Evolutionary conservation across 2,888 invertebrate genomes (phyloP), one percentile per base, ranked within the genome.

Genomic region (Azorinus chamasolen): DNA sequence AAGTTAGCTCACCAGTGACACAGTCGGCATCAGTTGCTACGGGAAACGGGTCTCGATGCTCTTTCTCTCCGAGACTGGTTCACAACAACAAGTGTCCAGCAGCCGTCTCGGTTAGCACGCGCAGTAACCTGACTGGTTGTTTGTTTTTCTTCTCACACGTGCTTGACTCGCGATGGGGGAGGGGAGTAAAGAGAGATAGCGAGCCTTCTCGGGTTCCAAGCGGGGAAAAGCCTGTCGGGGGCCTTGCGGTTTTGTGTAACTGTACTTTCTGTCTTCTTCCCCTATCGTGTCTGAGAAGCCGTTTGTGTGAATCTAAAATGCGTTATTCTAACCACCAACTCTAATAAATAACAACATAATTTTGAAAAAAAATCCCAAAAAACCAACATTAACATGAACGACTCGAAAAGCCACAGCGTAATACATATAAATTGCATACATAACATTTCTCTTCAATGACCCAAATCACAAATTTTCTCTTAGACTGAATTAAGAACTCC

Each of bases 51-150:
- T 78, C 72, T 69, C 59, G 54, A 54, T 73, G 72, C 48, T 73
- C 72, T 45, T 16, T 45, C 45, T 20, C 45, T 20, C 25, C n/a
- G 55, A 72, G 71, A 59, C 72, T 63, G 63, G 68, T 57, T 59
- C 65, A 72, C 58, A 59, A 73, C 72, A 77, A 80, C 80, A 80
- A 80, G 80, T 80, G 80, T 73, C 80, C 69, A 62, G 57, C 70
- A 69, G 54, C 53, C 27, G 32, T 32, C 32, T 32, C 32, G 32
- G 32, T 32, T 6, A 50, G 43, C 54, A 64, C 79, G 75, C 74
- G 64, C 79, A 55, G 72, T 68, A 59, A 63, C 68, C 59, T 80
- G 72, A 80, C 80, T 80, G 80, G 76, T 70, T 61, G 75, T 69
- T 80, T 80, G 73, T 80, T 80, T 80, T 64, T 76, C 68, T 76